phyloP scores from a whole-genome alignment of 2,797 vertebrate genomes.

The Phoeniculus purpureus region DNA sequence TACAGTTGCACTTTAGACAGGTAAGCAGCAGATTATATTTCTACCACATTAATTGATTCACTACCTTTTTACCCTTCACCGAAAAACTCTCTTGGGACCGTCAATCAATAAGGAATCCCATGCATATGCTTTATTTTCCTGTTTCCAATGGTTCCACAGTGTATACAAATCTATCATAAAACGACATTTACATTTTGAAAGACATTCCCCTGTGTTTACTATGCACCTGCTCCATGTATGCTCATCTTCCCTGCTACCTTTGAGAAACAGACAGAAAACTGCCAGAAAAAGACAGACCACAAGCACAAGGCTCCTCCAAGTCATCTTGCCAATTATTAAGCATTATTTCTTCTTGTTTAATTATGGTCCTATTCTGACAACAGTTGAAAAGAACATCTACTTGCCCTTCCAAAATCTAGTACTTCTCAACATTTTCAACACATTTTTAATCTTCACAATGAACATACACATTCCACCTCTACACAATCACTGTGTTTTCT shows the following conservation, averaged over 20 bases:
- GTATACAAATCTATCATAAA: neutral
- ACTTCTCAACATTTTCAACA: neutral
- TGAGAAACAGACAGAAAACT: constrained; percentile 34
- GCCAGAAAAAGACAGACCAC: constrained; percentile 20
- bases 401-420: constrained; percentile 24
- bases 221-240: constrained; percentile 66
- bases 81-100: constrained; percentile 9
- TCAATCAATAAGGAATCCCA: constrained; percentile 61
- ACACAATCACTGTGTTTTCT: constrained; percentile 1
- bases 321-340: constrained; percentile 39
- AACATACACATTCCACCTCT: neutral
- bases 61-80: neutral
- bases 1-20: neutral
- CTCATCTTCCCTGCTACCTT: constrained; percentile 42
- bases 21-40: constrained; percentile 43
- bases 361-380: neutral
- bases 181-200: constrained; percentile 65
- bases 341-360: constrained; percentile 47
- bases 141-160: constrained; percentile 14
- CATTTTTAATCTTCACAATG: constrained; percentile 14
- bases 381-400: neutral
- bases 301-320: neutral
- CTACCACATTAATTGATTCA: neutral
- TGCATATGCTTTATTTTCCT: constrained; percentile 25
- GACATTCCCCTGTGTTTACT: constrained; percentile 57